Percentiles rank a stretch among this genome's conserved stretches.
These are phyloP conservation scores for Arctocebus calabarensis DNA, from an alignment of 2,797 vertebrate species.

Conservation along the genomic window DNA sequence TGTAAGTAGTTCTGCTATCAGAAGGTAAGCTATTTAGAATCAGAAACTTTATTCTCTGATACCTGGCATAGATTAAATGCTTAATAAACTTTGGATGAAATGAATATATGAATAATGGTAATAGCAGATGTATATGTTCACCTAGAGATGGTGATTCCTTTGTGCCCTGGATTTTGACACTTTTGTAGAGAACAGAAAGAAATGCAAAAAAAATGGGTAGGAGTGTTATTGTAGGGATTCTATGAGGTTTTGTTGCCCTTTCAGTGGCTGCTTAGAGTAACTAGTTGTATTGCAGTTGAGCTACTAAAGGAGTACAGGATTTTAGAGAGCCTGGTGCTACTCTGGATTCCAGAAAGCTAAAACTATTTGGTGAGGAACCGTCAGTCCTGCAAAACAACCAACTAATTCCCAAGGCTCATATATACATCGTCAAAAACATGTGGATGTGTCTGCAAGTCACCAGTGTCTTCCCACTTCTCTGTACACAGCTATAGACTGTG, in stretches of 20 bases:
- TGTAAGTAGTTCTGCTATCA: constrained; percentile 46
- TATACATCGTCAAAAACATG: neutral
- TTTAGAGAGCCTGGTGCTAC: constrained; percentile 3
- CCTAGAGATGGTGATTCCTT: neutral
- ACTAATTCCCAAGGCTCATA: neutral
- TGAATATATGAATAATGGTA: neutral
- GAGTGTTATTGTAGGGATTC: neutral
- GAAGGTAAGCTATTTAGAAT: constrained; percentile 48
- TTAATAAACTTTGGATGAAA: constrained; percentile 48
- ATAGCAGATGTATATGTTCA: neutral
- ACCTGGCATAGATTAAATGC: neutral
- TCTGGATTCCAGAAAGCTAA: constrained; percentile 44
- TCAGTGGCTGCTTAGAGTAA: neutral
- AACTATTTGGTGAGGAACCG: neutral
- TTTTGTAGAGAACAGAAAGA: constrained; percentile 35
- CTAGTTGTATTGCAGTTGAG: neutral
- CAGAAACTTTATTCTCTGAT: constrained; percentile 20
- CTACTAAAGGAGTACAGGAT: neutral
- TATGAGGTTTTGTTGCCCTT: neutral
- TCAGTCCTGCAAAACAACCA: neutral
- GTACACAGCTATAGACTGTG: neutral
- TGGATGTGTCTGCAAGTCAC: neutral
- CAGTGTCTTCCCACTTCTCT: neutral
- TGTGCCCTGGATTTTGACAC: neutral
- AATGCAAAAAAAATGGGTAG: neutral